Conservation (phyloP, 2,797 vertebrate species). For the Pogoniulus pusillus region DNA sequence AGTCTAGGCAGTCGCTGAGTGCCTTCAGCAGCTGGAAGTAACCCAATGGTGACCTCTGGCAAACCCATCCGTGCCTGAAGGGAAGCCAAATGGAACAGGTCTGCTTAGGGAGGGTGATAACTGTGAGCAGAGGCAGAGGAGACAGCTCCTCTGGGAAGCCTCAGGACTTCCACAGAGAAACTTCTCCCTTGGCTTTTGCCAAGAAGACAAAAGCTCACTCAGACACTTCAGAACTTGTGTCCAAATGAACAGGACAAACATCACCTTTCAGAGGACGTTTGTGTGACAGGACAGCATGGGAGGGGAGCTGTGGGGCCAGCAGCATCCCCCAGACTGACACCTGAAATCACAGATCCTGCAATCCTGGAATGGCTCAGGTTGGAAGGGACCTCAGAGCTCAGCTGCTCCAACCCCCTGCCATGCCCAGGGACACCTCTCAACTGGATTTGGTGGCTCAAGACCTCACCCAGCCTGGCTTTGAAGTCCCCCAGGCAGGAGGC, state of each 20-base stretch:
- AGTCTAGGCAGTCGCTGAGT: slow-evolving; percentile 90
- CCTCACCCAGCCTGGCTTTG: no score
- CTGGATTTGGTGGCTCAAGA: no score
- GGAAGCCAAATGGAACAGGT: not conserved
- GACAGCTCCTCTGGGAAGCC: not conserved
- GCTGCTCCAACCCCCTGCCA: no score
- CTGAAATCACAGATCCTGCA: no score
- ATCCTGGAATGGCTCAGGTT: no score
- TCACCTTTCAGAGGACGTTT: not conserved
- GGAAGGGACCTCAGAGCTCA: no score
- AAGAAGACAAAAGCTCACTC: not conserved
- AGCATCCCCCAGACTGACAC: not conserved
- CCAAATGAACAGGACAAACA: not conserved
- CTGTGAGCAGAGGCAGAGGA: not conserved
- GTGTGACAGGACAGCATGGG: not conserved
- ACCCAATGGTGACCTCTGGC: slow-evolving; percentile 89
- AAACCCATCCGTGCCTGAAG: slow-evolving; percentile 85
- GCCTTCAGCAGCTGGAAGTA: slow-evolving; percentile 89
- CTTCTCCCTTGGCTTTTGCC: not conserved
- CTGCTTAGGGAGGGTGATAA: not conserved
- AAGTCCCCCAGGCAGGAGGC: no score
- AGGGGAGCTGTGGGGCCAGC: not conserved
- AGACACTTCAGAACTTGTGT: not conserved
- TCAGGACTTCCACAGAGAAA: not conserved
- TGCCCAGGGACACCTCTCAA: no score